Evolutionary conservation across 2,888 invertebrate genomes (phyloP).

Genomic region (Gryllus longicercus): DNA sequence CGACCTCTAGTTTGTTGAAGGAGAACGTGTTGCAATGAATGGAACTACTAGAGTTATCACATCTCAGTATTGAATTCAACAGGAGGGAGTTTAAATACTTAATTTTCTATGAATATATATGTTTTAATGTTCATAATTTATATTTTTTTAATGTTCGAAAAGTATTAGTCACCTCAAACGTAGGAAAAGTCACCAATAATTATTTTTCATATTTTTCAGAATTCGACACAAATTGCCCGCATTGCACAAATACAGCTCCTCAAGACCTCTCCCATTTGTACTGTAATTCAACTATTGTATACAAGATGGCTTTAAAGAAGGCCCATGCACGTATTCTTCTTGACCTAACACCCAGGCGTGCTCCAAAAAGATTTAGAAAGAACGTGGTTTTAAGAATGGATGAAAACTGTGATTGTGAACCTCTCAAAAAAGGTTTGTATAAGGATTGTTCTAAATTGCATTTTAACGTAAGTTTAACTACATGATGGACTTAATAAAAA

Average conservation of each 20-base stretch:
- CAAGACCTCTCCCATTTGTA: slow-evolving; percentile 32
- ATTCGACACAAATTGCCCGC: slow-evolving; percentile 30
- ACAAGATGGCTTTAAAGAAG: slow-evolving; percentile 33
- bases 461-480: no score
- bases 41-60: no score
- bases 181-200: not conserved
- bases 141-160: not conserved
- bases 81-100: no score
- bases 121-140: no score
- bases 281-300: slow-evolving; percentile 34
- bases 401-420: slow-evolving; percentile 32
- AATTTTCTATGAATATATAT: no score
- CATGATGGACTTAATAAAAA: no score
- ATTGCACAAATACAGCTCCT: slow-evolving; percentile 31
- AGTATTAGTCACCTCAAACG: not conserved
- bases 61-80: no score
- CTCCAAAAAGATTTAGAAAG: slow-evolving; percentile 30
- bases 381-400: slow-evolving; percentile 26
- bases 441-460: not conserved
- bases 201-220: slow-evolving; percentile 25
- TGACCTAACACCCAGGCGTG: slow-evolving; percentile 32
- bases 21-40: not conserved
- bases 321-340: slow-evolving; percentile 32
- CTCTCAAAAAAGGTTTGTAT: slow-evolving; percentile 33
- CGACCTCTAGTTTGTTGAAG: not conserved